These are phyloP conservation scores for Norana najaformis DNA, from an alignment of 2,888 invertebrate genomes.

Conservation along the genomic window DNA sequence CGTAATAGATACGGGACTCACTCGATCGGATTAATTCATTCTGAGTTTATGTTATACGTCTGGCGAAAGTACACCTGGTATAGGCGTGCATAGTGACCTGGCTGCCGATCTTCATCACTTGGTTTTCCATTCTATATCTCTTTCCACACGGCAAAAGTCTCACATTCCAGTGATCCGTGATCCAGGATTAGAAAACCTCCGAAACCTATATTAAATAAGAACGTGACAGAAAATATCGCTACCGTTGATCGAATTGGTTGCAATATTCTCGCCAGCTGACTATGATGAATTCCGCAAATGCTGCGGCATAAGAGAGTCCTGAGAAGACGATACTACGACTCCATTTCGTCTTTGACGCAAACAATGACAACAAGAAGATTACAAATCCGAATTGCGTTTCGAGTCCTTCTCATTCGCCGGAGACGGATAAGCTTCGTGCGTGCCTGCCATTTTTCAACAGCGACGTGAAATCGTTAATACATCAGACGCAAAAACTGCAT, in stretches of 20 bases:
- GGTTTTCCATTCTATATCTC: too few species aligned
- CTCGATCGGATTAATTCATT: too few species aligned
- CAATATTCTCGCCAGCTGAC: not conserved
- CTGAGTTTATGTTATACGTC: too few species aligned
- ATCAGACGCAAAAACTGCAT: too few species aligned
- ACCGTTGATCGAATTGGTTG: not conserved
- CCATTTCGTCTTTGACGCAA: not conserved
- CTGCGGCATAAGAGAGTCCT: not conserved
- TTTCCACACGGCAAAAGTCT: not conserved
- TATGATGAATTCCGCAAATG: not conserved
- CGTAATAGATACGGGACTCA: too few species aligned
- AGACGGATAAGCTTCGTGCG: not conserved
- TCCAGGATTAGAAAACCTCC: not conserved
- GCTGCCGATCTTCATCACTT: too few species aligned
- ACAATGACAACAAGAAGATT: not conserved
- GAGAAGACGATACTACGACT: not conserved
- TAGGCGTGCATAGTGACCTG: too few species aligned
- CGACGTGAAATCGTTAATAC: not conserved
- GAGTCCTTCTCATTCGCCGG: too few species aligned
- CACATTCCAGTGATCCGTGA: not conserved
- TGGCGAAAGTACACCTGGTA: too few species aligned
- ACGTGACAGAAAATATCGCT: not conserved
- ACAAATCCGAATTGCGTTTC: not conserved
- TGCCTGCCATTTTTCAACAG: too few species aligned
- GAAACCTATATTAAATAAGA: not conserved